Evolutionary conservation across 23 tunicate genomes (phyloP), one percentile per base, ranked within the genome.

Genomic region (Styela plicata): DNA sequence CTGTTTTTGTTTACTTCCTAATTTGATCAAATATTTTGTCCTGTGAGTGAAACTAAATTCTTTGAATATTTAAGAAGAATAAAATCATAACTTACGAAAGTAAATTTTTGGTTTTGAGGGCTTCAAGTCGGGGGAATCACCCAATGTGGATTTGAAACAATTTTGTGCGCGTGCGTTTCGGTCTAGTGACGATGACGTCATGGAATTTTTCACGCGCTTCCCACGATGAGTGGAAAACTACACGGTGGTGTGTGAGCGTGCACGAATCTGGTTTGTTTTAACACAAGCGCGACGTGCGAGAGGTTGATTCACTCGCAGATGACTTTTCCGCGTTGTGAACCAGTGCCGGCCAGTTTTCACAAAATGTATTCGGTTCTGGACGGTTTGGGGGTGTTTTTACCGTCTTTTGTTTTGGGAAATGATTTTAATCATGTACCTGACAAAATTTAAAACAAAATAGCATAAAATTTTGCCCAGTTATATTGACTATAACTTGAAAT

Each of bases 151-250:
- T 5, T 44, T 7, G 13, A 44, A 44, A 44, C 13, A 44, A 13
- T 5, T 5, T 5, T 13, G 57, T 13, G 7, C 57, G 57, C 57
- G 7, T 44, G 7, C 13, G 57, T n/a, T n/a, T n/a, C n/a, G n/a
- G n/a, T n/a, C n/a, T n/a, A 44, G 13, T 44, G 57, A 7, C 57
- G 36, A 74, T 91, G 97, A 91, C 97, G 97, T 91, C 97, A 91
- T 91, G 97, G 97, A 91, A 91, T 66, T 83, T 91, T 91, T 87
- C 96, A 7, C 35, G 19, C 31, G 31, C 69, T 76, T 76, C 63
- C 53, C 66, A 44, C 66, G 81, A 20, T 27, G 66, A 76, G 81
- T 76, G 81, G 81, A 76, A 76, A 76, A 76, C 33, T 76, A 36
- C 81, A 24, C 2, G 81, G 22, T 53, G 63, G 81, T 36, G 81